Evolutionary conservation across 2,797 vertebrate genomes (phyloP).

Genomic region (Sebastes diploproa): DNA sequence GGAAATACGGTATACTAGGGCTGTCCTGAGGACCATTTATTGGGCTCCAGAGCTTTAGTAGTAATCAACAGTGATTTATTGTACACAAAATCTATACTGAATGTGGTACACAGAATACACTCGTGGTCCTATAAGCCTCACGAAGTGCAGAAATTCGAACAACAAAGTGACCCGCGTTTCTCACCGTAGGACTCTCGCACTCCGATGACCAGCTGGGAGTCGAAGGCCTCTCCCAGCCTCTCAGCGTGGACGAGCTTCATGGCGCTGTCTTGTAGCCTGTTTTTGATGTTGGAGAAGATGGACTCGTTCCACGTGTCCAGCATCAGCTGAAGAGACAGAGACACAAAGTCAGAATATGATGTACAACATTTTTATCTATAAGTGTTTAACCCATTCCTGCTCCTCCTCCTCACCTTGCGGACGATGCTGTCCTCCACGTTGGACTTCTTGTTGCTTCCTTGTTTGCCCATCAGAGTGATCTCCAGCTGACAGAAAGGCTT

Average conservation of each 20-base stretch:
- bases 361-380: background rate
- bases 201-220: constrained; percentile 96
- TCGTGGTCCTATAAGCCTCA: no score
- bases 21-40: no score
- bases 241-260: constrained; percentile 98
- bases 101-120: no score
- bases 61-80: background rate
- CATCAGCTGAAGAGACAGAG: constrained; percentile 86
- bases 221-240: constrained; percentile 94
- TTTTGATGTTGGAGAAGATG: constrained; percentile 99
- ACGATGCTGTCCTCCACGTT: constrained; percentile 97
- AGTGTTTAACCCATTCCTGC: background rate
- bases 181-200: constrained; percentile 96
- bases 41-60: no score
- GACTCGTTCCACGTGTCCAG: constrained; percentile 98
- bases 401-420: constrained; percentile 86
- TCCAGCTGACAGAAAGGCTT: constrained; percentile 97
- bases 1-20: no score
- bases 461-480: constrained; percentile 89
- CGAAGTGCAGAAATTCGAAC: no score
- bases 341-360: background rate
- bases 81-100: background rate
- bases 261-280: constrained; percentile 94
- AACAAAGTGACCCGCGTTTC: constrained; percentile 32
- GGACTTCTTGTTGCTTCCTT: constrained; percentile 96